Evolutionary conservation across 2,113 vertebrate genomes (phyloP), one percentile per base, ranked within the genome.

Genomic region (Lamprologus speciosus): DNA sequence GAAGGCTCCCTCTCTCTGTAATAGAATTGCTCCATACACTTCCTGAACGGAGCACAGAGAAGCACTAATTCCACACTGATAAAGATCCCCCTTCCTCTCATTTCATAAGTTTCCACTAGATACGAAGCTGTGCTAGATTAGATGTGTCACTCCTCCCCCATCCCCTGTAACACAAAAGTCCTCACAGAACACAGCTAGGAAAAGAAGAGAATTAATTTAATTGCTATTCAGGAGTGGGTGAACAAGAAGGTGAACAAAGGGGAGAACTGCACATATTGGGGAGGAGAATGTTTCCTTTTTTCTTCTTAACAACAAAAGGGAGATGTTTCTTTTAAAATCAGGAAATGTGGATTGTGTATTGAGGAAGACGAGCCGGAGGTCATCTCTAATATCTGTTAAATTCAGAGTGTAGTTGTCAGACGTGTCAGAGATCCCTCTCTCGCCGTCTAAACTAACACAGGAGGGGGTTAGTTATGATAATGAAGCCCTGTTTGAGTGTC

Each of bases 51-150:
- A 87, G 89, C 91, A 88, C 40, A 95, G 96, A 97, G 97, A 96
- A 97, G 96, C 96, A 96, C 97, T 98, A 97, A 98, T 98, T 98
- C 97, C 97, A 96, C 96, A 96, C 97, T 97, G 98, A 99, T 99
- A 98, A 98, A 97, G 97, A 98, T 97, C 97, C 97, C 96, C 96
- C 97, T 97, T 97, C 96, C 97, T 97, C 97, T 97, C 97, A 98
- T 98, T 99, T 98, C 97, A 98, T 97, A 98, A 97, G 97, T 98
- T 97, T 97, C 96, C 96, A 96, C 95, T 94, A 97, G 97, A 98
- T 97, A 97, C 97, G 95, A 97, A 97, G 97, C 97, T 96, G 95
- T 94, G 96, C 97, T 97, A 98, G 97, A 98, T 98, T 98, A 98
- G 97, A 97, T 97, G 96, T 97, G 97, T 97, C 97, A 97, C 97